Evolutionary conservation across 2,888 invertebrate genomes (phyloP).

Genomic region (Athetis lepigone): DNA sequence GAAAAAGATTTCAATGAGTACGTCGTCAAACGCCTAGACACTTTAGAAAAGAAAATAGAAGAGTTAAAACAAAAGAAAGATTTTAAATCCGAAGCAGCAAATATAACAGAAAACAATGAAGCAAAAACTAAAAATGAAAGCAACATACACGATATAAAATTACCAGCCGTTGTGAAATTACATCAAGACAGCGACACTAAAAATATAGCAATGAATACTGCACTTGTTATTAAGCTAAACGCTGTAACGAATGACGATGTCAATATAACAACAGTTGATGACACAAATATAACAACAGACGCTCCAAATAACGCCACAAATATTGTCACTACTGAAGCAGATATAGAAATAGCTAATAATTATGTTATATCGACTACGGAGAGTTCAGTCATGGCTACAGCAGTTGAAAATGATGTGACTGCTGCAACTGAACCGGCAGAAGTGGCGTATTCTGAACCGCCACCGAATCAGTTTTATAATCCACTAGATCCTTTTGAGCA

Average conservation of each 20-base stretch:
- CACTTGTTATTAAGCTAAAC: too few relatives aligned
- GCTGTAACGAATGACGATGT: not conserved
- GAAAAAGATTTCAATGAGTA: not conserved
- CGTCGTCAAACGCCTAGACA: not conserved
- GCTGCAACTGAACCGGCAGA: not conserved
- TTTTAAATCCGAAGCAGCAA: not conserved
- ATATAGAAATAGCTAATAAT: not conserved
- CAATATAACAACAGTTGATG: not conserved
- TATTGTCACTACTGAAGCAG: not conserved
- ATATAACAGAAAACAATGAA: not conserved
- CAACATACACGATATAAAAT: not conserved
- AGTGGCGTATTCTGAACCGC: not conserved
- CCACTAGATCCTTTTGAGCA: not conserved
- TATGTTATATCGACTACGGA: not conserved
- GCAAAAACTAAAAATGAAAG: not conserved
- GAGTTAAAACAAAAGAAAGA: not conserved
- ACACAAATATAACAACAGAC: not conserved
- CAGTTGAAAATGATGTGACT: not conserved
- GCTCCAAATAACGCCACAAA: not conserved
- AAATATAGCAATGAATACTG: not conserved
- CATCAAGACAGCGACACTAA: not conserved
- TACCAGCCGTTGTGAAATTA: not conserved
- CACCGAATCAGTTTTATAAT: not conserved
- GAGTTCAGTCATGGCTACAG: not conserved
- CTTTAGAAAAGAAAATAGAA: slow-evolving; percentile 9